Evolutionary conservation across 2,888 invertebrate genomes (phyloP), one percentile per base, ranked within the genome.

Genomic region (Tenthredo livida): DNA sequence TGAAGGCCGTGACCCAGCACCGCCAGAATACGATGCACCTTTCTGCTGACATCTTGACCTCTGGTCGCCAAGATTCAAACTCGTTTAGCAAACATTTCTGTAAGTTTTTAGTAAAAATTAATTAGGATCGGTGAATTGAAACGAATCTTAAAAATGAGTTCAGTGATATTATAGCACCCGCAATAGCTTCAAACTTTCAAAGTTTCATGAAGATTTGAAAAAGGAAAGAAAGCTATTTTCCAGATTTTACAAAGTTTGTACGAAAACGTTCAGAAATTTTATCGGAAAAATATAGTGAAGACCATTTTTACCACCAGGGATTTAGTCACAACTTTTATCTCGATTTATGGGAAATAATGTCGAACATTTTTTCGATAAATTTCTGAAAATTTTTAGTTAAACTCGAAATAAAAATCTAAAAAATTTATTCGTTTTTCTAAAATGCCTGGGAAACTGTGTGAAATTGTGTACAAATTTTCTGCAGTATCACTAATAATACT

Each of bases 1-100:
- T 40, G 54, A 84, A 77, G 61, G 72, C 84, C 75, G 84, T 58
- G 21, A 84, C 54, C 61, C 75, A 58, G 37, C 33, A 58, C 25
- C 37, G 72, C 75, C 75, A 58, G 21, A 84, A 77, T 10, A 75
- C 50, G 47, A 40, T 54, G 73, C 73, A 15, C 50, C 37, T 15
- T 75, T 47, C 6, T 17, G 40, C 61, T 37, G 75, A 77, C 84
- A 84, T 84, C 33, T 61, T 84, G 25, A 72, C 61, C 72, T 21
- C 73, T 37, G 29, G 47, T 84, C 84, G 50, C 37, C 70, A 37
- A 40, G 37, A 21, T 70, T 85, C 58, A 85, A 58, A 58, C 15
- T 37, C 25, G 54, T 54, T 83, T 47, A 21, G 58, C 67, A 25
- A 70, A 10, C 85, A 85, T 85, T 40, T 83, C 85, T 85, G 85